A percentile compares a stretch with the other conserved stretches of the same genome.
Conservation (phyloP, 2,797 vertebrate genomes). For the Chaenodraco wilsoni region DNA sequence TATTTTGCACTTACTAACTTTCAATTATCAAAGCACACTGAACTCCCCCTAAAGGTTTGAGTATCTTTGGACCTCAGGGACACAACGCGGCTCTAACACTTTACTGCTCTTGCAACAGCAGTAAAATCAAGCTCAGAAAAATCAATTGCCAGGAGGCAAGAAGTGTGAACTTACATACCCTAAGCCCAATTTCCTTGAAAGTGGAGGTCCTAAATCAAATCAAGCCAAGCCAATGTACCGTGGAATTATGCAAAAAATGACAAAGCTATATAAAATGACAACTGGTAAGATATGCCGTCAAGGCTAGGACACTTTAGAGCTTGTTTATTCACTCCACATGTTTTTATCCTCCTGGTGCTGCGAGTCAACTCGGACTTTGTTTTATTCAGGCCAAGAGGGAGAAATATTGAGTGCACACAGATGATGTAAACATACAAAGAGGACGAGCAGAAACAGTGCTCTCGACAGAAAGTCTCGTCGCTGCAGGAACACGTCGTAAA, state of each 20-base stretch:
- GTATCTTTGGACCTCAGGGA: constrained; percentile 45
- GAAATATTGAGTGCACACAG: constrained; percentile 50
- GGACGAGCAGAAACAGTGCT: constrained; percentile 28
- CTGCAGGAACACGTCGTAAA: constrained; percentile 5
- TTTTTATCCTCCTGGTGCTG: constrained; percentile 55
- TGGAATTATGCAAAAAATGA: constrained; percentile 79
- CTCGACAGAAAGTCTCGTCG: constrained; percentile 9
- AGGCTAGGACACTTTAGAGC: constrained; percentile 66
- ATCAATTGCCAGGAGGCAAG: constrained; percentile 77
- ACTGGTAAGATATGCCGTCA: constrained; percentile 60
- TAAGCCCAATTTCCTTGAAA: constrained; percentile 81
- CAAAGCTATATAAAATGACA: constrained; percentile 70
- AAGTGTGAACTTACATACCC: constrained; percentile 81
- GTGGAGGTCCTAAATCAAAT: constrained; percentile 78
- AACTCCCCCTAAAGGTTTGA: constrained; percentile 23
- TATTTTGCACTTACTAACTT: not conserved
- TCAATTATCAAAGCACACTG: constrained; percentile 27
- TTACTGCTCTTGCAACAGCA: constrained; percentile 50
- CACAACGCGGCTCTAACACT: constrained; percentile 54
- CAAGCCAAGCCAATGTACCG: constrained; percentile 70
- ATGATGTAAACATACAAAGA: constrained; percentile 55
- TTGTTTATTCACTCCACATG: constrained; percentile 68
- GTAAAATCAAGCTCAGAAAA: constrained; percentile 70
- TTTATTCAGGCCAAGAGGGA: constrained; percentile 49
- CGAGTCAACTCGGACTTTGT: constrained; percentile 63